Evolutionary conservation across 2,797 vertebrate genomes (phyloP), one percentile per base, ranked within the genome.

Genomic region (Lagocephalus sceleratus): DNA sequence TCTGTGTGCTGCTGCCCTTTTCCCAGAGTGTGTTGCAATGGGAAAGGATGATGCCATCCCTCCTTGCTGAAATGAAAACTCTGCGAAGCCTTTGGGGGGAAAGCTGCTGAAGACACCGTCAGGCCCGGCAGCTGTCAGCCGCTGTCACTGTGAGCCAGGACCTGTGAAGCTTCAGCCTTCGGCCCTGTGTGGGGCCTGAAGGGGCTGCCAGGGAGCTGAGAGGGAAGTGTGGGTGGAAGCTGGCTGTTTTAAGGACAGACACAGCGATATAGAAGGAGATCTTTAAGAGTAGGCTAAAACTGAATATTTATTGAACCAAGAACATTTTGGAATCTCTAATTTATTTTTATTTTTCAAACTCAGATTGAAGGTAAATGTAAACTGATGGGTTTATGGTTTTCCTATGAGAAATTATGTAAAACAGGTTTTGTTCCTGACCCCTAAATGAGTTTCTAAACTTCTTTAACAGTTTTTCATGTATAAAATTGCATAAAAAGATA

Each of bases 151-250:
- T 44, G 65, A 77, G 79, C 71, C 83, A 79, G 71, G 63, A 79
- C 32, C 32, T 79, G 78, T 82, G 75, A 81, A 57, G 73, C 73
- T 76, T 66, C 12, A 22, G 60, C 58, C 76, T 68, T 60, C 59
- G 57, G 75, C 63, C 53, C 65, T 62, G 65, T 54, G 73, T 85
- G 87, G 90, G 86, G 89, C 85, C 86, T 87, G 84, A 78, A 78
- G 73, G 66, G 22, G 1, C 51, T 47, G 54, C 69, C 78, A 71
- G 23, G 47, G 44, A 72, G 66, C 47, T 26, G 6, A 49, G 57
- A 52, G 41, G 56, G 48, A 25, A 8, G 72, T 64, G 59, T 39
- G 51, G 63, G 16, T 21, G 57, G 47, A 29, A 55, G 17, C 6
- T 2, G 44, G 5, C n/a, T 38, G 17, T 74, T 35, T 60, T 73